Evolutionary conservation across 2,113 vertebrate genomes (phyloP).

Genomic region (Oceanodroma tethys): DNA sequence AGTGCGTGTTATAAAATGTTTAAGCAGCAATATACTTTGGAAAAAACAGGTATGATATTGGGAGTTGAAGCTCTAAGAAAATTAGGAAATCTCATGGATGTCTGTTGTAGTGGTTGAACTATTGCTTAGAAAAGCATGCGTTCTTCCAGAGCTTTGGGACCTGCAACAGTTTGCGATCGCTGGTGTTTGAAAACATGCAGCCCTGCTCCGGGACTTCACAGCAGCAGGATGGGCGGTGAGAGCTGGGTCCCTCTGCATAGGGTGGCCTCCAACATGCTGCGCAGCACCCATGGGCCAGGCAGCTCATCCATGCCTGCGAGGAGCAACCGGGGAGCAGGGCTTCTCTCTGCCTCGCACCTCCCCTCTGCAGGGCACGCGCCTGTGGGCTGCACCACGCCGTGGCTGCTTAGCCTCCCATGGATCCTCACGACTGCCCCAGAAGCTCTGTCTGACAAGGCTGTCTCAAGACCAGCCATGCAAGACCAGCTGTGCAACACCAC

Average conservation of each 20-base stretch:
- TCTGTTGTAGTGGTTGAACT: not conserved
- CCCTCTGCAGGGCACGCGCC: accelerated
- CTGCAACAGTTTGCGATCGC: not conserved
- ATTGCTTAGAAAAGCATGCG: accelerated
- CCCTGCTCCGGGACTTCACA: not conserved
- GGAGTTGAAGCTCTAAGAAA: not conserved
- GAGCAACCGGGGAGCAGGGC: not conserved
- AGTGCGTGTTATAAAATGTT: not conserved
- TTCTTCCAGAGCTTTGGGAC: not conserved
- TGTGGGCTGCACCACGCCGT: accelerated
- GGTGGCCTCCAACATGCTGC: accelerated
- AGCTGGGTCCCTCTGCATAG: not conserved
- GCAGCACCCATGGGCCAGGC: too few species aligned
- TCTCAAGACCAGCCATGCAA: not conserved
- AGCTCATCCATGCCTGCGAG: not conserved
- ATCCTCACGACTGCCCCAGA: too few species aligned
- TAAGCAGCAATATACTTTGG: not conserved
- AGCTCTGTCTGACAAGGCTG: not conserved
- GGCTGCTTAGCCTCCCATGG: accelerated
- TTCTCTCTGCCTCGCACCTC: accelerated
- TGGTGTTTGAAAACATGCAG: not conserved
- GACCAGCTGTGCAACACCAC: not conserved
- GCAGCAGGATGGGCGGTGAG: accelerated
- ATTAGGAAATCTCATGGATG: not conserved
- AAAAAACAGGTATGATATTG: not conserved